Evolutionary conservation across 2,113 vertebrate species (phyloP).

Genomic region (Phrynosoma platyrhinos): DNA sequence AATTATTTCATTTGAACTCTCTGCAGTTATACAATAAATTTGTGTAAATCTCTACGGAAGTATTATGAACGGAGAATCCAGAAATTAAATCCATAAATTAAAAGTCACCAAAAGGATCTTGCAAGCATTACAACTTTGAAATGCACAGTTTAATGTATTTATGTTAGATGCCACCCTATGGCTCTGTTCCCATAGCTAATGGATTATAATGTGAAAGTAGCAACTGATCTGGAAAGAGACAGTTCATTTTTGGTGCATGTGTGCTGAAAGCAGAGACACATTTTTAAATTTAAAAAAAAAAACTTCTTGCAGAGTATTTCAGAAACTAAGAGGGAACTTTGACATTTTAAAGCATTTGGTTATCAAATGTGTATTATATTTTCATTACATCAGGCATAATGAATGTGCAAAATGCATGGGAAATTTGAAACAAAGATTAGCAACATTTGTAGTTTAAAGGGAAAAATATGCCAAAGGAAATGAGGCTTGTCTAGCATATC

Average conservation of each 20-base stretch:
- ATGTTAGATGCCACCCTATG: conserved; percentile 42
- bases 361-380: conserved; percentile 24
- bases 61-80: conserved; percentile 19
- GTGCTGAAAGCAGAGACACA: background rate
- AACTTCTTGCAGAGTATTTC: conserved; percentile 12
- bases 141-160: conserved; percentile 31
- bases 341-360: background rate
- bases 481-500: conserved; percentile 68
- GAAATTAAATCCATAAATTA: conserved; percentile 57
- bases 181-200: conserved; percentile 44
- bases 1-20: conserved; percentile 26
- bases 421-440: conserved; percentile 70
- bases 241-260: background rate
- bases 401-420: conserved; percentile 51
- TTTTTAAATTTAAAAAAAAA: background rate
- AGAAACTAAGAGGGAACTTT: conserved; percentile 14
- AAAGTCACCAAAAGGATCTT: conserved; percentile 56
- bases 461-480: conserved; percentile 62
- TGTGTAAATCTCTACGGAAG: conserved; percentile 41
- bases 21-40: conserved; percentile 19
- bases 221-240: conserved; percentile 20
- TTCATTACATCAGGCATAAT: conserved; percentile 18
- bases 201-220: conserved; percentile 45
- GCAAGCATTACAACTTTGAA: conserved; percentile 43
- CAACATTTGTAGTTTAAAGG: conserved; percentile 60